Percentiles rank a stretch among this genome's conserved stretches.
phyloP scores from a whole-genome alignment of 2,888 invertebrate genomes.

The Brachypterus glaber region DNA sequence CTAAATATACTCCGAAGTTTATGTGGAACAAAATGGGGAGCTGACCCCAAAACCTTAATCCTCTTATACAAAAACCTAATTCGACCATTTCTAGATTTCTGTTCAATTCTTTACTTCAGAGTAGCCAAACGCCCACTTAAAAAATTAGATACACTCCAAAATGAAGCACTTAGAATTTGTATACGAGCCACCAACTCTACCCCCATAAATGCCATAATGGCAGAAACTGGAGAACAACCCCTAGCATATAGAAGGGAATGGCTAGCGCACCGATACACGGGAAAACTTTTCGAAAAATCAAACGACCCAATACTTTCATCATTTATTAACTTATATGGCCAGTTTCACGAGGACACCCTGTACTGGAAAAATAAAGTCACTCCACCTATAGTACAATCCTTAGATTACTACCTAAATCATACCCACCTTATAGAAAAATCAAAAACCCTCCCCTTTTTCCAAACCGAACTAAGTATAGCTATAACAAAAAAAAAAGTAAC shows the following conservation, averaged over 20 bases:
- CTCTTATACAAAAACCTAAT: constrained; percentile 8
- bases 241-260: constrained; percentile 5
- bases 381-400: no score
- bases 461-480: no score
- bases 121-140: background rate
- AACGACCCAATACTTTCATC: constrained; percentile 6
- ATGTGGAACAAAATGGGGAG: constrained; percentile 8
- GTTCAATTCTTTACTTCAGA: background rate
- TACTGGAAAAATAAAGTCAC: no score
- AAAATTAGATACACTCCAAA: constrained; percentile 7
- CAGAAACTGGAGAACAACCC: constrained; percentile 7
- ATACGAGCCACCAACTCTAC: constrained; percentile 8
- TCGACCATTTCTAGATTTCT: constrained; percentile 13
- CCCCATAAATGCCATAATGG: constrained; percentile 6
- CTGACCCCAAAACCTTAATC: constrained; percentile 8
- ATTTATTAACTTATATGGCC: no score
- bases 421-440: no score
- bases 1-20: constrained; percentile 10
- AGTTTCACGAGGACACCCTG: no score
- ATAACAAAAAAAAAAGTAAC: no score
- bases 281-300: background rate
- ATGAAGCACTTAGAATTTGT: constrained; percentile 2
- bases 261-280: constrained; percentile 3
- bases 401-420: no score
- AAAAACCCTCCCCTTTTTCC: no score